Conservation (phyloP, 2,113 vertebrate genomes). For the Myotis lucifugus region DNA sequence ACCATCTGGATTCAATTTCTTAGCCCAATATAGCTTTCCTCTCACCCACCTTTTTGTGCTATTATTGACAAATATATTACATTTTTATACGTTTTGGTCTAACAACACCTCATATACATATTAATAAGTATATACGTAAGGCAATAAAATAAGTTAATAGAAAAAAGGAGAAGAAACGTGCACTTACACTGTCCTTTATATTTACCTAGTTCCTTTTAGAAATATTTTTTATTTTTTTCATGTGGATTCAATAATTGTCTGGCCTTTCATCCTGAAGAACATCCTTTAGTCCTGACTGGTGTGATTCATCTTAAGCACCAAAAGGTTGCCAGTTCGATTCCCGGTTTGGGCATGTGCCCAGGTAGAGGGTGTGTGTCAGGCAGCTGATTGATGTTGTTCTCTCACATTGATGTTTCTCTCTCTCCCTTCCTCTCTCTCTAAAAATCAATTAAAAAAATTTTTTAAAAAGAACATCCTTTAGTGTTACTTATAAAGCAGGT, state of each 20-base stretch:
- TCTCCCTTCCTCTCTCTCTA: no score
- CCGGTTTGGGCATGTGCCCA: no score
- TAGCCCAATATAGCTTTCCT: not conserved
- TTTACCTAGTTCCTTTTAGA: not conserved
- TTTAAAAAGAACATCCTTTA: not conserved
- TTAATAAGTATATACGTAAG: no score
- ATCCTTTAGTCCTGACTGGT: not conserved
- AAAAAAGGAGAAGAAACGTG: not conserved
- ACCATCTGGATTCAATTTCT: not conserved
- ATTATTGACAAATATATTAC: not conserved
- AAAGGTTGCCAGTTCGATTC: no score
- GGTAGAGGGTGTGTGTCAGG: no score
- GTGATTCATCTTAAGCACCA: no score
- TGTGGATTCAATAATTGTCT: not conserved
- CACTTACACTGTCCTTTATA: not conserved
- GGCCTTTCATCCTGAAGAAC: not conserved
- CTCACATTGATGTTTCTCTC: no score
- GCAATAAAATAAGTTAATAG: not conserved
- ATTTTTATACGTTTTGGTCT: not conserved
- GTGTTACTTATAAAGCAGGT: not conserved
- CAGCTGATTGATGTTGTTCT: no score
- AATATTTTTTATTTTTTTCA: not conserved
- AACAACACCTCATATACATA: not conserved
- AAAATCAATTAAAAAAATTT: no score
- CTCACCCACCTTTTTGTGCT: not conserved